Evolutionary conservation across 1,140 invertebrate species (phyloP), one percentile per base, ranked within the genome.

Genomic region (Chironomus striatipennis): DNA sequence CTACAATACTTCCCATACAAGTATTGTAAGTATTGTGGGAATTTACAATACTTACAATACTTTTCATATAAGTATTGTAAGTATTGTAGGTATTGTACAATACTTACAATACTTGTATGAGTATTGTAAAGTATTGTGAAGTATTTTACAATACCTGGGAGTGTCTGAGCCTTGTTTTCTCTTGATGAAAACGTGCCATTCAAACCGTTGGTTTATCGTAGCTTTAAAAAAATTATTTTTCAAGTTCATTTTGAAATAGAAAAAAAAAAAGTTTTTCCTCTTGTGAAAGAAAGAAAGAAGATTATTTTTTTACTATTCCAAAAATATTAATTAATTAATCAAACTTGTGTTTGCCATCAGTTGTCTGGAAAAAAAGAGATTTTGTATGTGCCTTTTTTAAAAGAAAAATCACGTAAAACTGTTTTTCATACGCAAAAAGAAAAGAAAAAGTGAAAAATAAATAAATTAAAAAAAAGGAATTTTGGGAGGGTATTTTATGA

Each of bases 151-250:
- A n/a, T n/a, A n/a, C n/a, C n/a, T n/a, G n/a, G n/a, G n/a, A n/a
- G n/a, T n/a, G n/a, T n/a, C n/a, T n/a, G n/a, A n/a, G n/a, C n/a
- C n/a, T n/a, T n/a, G n/a, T n/a, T n/a, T n/a, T n/a, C 47, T 15
- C 17, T 70, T 70, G 65, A 70, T 21, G 65, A 70, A 70, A 70
- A 70, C 65, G 65, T 70, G 65, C 65, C 65, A 70, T 70, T 70
- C 65, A 70, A 18, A 21, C 9, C 24, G 24, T 34, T 34, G 24
- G n/a, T 21, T 18, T 20, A 21, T 21, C 65, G 65, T 57, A 10
- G 47, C n/a, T 34, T 34, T 34, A 34, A 34, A 67, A 17, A 67
- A 67, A 15, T 67, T 7, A 17, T 6, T 2, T 70, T 70, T 70
- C 65, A 70, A 70, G 65, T 70, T 70, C 65, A 70, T 21, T 70